Evolutionary conservation across 2,113 vertebrate species (phyloP).

Genomic region (Balaenoptera acutorostrata): DNA sequence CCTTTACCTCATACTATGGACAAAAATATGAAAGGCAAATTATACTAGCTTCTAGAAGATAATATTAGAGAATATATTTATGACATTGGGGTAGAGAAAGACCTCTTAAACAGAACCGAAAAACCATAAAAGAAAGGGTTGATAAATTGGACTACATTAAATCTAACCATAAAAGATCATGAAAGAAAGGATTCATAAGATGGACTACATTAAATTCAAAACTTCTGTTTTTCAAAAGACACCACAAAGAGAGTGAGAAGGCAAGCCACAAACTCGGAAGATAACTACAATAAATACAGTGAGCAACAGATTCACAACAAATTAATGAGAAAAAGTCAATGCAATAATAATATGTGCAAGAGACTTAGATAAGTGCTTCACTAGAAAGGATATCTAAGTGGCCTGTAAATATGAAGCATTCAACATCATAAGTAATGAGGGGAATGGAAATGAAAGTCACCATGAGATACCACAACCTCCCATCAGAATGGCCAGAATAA

Average conservation of each 20-base stretch:
- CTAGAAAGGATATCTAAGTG: not conserved
- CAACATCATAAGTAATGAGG: not conserved
- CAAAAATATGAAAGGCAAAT: not conserved
- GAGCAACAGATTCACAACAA: not conserved
- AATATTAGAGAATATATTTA: not conserved
- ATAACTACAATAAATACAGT: not conserved
- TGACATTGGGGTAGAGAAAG: not conserved
- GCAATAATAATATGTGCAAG: not conserved
- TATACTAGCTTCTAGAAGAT: not conserved
- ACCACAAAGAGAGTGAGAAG: not conserved
- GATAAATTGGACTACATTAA: not conserved
- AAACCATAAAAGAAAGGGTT: not conserved
- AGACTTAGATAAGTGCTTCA: not conserved
- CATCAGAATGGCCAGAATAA: not conserved
- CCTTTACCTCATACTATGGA: not conserved
- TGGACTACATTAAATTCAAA: not conserved
- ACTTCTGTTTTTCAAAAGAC: not conserved
- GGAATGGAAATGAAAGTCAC: not conserved
- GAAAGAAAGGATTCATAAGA: not conserved
- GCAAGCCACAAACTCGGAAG: not conserved
- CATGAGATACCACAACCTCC: not conserved
- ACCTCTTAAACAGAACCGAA: not conserved
- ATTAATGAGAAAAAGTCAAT: not conserved
- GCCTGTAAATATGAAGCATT: not conserved
- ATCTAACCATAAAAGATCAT: constrained; percentile 5